These are phyloP conservation scores for Prenolepis imparis DNA, from an alignment of 2,888 invertebrate species.

Conservation along the genomic window DNA sequence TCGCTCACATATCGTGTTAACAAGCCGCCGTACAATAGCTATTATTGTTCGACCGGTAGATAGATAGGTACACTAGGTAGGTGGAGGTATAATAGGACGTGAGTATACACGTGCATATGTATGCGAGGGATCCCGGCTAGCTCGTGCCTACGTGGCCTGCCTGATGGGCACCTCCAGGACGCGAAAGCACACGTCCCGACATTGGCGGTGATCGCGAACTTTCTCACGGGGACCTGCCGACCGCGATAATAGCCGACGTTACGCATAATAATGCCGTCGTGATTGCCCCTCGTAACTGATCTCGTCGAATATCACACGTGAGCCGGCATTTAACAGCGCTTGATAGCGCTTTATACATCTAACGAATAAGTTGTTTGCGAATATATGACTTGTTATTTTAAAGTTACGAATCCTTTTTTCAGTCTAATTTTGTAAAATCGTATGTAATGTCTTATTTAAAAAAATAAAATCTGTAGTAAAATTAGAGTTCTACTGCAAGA, in stretches of 20 bases:
- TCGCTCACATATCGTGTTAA: constrained; percentile 74
- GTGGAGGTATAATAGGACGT: constrained; percentile 35
- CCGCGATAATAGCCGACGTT: constrained; percentile 53
- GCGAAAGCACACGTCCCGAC: constrained; percentile 57
- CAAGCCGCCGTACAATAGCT: constrained; percentile 76
- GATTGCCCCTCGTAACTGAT: constrained; percentile 49
- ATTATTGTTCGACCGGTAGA: constrained; percentile 77
- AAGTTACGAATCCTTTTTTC: background rate
- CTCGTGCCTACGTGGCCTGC: constrained; percentile 65
- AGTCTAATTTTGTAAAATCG: background rate
- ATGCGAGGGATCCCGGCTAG: constrained; percentile 26
- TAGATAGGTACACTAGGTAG: constrained; percentile 52
- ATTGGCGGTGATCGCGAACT: constrained; percentile 41
- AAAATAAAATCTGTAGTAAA: background rate
- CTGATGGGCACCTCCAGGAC: constrained; percentile 47
- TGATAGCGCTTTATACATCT: background rate
- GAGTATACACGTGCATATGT: constrained; percentile 30
- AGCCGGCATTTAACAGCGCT: constrained; percentile 10
- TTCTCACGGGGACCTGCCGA: constrained; percentile 37
- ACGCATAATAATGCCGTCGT: constrained; percentile 59
- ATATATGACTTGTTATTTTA: background rate
- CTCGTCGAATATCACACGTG: constrained; percentile 22
- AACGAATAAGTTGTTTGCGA: constrained; percentile 15
- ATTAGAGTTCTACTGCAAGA: background rate
- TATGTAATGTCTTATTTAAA: background rate